Conservation (phyloP, 2,888 invertebrate species). For the Tinea semifulvella region DNA sequence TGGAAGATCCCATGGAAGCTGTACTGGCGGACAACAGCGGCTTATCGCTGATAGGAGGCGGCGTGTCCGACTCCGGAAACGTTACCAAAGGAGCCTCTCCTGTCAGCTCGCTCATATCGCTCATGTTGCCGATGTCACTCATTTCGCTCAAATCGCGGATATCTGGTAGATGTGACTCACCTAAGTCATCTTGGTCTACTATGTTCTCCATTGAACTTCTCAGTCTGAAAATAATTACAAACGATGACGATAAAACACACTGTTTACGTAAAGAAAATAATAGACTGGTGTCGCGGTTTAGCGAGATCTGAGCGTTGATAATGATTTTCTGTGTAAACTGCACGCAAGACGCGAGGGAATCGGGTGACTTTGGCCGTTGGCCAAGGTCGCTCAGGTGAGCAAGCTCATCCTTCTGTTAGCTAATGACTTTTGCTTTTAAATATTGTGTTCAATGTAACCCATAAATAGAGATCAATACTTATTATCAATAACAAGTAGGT, state of each 20-base stretch:
- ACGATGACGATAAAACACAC: neutral
- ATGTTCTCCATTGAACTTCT: conserved; percentile 82
- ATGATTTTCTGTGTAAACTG: conserved; percentile 60
- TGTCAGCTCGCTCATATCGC: conserved; percentile 53
- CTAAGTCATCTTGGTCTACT: conserved; percentile 70
- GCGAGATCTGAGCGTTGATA: conserved; percentile 38
- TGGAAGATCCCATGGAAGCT: conserved; percentile 38
- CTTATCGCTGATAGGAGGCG: conserved; percentile 63
- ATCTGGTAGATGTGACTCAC: conserved; percentile 50
- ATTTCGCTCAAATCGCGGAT: conserved; percentile 60
- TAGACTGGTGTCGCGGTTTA: neutral
- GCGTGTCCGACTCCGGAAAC: conserved; percentile 82
- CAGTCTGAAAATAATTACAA: conserved; percentile 52
- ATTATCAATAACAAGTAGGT: neutral
- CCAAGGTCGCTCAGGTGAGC: conserved; percentile 64
- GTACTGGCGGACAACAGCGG: conserved; percentile 54
- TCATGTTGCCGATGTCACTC: conserved; percentile 57
- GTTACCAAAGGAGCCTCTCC: conserved; percentile 77
- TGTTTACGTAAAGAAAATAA: neutral
- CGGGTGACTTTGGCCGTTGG: conserved; percentile 52
- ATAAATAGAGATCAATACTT: neutral
- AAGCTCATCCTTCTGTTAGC: conserved; percentile 33
- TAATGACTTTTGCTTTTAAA: conserved; percentile 16
- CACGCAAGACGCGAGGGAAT: conserved; percentile 49
- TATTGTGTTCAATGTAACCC: neutral